These are phyloP conservation scores for Sisyra nigra DNA, from an alignment of 2,888 invertebrate genomes.

Conservation along the genomic window DNA sequence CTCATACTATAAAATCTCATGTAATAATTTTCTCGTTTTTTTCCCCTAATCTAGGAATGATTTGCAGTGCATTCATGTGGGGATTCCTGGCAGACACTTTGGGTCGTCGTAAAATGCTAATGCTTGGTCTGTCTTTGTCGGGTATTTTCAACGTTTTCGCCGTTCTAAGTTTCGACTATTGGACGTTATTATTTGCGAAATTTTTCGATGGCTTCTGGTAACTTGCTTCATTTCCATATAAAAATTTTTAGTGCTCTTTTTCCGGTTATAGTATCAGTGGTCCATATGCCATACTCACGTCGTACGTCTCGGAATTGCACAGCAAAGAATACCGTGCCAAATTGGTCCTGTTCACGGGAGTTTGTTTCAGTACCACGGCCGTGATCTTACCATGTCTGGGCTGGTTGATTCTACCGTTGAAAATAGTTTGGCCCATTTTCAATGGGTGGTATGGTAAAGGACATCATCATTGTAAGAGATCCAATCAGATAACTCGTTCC, in stretches of 20 bases:
- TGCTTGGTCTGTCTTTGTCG: constrained; percentile 46
- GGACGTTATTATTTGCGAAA: constrained; percentile 50
- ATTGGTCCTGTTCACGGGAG: constrained; percentile 45
- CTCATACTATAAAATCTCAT: too few species aligned
- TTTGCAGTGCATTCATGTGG: constrained; percentile 58
- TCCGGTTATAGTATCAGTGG: constrained; percentile 38
- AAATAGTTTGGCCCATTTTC: constrained; percentile 32
- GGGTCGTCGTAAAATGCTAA: constrained; percentile 48
- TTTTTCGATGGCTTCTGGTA: constrained; percentile 60
- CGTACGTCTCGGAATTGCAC: constrained; percentile 61
- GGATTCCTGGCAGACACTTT: constrained; percentile 61
- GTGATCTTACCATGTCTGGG: constrained; percentile 51
- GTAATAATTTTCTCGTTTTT: too few species aligned
- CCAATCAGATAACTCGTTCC: not conserved
- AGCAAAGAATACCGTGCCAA: constrained; percentile 43
- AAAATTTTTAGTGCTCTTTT: not conserved
- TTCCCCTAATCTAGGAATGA: too few species aligned
- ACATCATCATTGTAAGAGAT: not conserved
- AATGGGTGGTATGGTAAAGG: constrained; percentile 23
- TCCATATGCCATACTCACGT: constrained; percentile 54
- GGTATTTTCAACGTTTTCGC: constrained; percentile 44
- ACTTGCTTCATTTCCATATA: constrained; percentile 23
- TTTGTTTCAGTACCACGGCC: constrained; percentile 47
- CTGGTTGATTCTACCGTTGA: constrained; percentile 49
- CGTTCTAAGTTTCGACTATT: constrained; percentile 47